Evolutionary conservation across 2,888 invertebrate species (phyloP), one percentile per base, ranked within the genome.

Genomic region (Cheilosia soror): DNA sequence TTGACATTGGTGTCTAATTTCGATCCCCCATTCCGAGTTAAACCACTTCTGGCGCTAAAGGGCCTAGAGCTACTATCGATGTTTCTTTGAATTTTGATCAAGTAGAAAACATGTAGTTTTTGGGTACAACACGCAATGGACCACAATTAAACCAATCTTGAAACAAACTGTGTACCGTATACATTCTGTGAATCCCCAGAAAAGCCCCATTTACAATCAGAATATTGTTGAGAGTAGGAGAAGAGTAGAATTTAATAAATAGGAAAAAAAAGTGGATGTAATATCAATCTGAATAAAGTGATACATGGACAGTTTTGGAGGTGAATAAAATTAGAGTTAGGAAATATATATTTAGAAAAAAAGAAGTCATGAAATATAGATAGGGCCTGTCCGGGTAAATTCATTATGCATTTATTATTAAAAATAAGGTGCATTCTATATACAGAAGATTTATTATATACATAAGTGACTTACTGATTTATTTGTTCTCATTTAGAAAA

Each of bases 381-480:
- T 47, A 47, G 15, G 47, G 15, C 15, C 47, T 47, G 47, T 47
- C 15, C 15, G 47, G 47, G 15, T 25, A 27, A 11, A 20, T 51
- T 25, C 27, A 49, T 49, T 51, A 49, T 49, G 27, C 27, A 27
- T 11, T 27, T 51, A 49, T 42, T 42, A 11, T 15, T 51, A 6
- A 15, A 47, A 47, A 7, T 47, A 15, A 15, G 11, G 73, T 65
- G 73, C 73, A 20, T 72, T 51, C 25, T 47, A 73, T 65, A 53
- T 47, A 65, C 55, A 73, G 15, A 68, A 53, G 9, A 44, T 29
- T 27, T 75, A 40, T 58, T 58, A 53, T 62, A 49, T 31, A 75
- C 44, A 65, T 66, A 29, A 29, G 47, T 75, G 75, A 66, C 75
- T 75, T 66, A 66, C 65, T 13, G 27, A 47, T 47, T 33, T 57